Evolutionary conservation across 2,113 vertebrate genomes (phyloP).

Genomic region (Saguinus imperator): DNA sequence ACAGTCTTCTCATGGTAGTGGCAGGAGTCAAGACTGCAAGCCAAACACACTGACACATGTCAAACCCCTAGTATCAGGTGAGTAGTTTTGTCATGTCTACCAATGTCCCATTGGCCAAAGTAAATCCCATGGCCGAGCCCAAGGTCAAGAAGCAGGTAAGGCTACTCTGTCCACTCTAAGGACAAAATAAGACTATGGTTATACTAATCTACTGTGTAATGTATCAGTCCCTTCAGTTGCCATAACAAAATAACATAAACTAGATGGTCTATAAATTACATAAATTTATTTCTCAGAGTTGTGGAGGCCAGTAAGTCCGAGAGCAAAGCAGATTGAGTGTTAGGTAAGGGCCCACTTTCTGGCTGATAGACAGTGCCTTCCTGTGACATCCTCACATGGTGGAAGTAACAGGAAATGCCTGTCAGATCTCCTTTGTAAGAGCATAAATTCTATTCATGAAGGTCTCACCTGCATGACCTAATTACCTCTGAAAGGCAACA

Average conservation of each 20-base stretch:
- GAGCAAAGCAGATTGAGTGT: background rate
- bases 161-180: background rate
- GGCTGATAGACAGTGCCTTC: fast-evolving
- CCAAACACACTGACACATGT: background rate
- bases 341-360: background rate
- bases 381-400: too few relatives aligned
- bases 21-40: background rate
- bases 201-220: background rate
- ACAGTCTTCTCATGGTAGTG: background rate
- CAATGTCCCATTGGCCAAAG: background rate
- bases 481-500: background rate
- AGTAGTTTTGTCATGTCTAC: background rate
- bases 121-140: background rate
- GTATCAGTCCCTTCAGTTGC: background rate
- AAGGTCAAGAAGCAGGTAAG: background rate
- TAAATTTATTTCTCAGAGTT: background rate
- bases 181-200: background rate
- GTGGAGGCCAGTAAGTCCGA: background rate
- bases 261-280: background rate
- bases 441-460: background rate
- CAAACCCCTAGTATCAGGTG: background rate
- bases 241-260: background rate
- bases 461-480: background rate
- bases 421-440: background rate
- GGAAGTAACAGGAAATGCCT: background rate